Evolutionary conservation across 2,113 vertebrate species (phyloP), one percentile per base, ranked within the genome.

Genomic region (Syngnathoides biaculeatus): DNA sequence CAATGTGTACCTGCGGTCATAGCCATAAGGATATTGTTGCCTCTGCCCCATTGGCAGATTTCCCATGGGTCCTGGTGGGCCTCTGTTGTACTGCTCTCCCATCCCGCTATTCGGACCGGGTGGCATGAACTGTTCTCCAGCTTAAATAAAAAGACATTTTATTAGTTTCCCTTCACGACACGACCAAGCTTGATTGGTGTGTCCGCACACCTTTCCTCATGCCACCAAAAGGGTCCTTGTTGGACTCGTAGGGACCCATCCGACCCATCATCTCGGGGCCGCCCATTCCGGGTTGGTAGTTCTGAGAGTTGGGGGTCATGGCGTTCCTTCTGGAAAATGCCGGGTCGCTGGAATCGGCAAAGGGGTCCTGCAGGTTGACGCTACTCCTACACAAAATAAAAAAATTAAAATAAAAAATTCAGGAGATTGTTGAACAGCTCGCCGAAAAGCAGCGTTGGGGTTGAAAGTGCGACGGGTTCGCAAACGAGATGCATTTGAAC

Each of bases 351-450:
- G 95, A 93, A 14, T 99, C 97, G 53, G 95, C 92, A 86, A 98
- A 99, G 43, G 97, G 94, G 87, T 99, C 97, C 86, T 98, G 97
- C 73, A 99, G 92, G 75, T 93, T 97, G 3, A 98, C 95, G 74
- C 94, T 99, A 90, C 92, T 98, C 92, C 96, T 98, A 76, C n/a
- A n/a, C n/a, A 1, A 5, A 20, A 30, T 39, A 13, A 50, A 4
- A 20, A 22, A 40, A 11, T n/a, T n/a, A n/a, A n/a, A 12, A 5
- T 9, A 12, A n/a, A 1, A n/a, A n/a, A n/a, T n/a, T n/a, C n/a
- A n/a, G n/a, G n/a, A n/a, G n/a, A n/a, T n/a, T n/a, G n/a, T n/a
- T n/a, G 30, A 35, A 35, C 30, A 5, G 30, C 30, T 35, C 30
- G 30, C 30, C 6, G 30, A 5, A 35, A n/a, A n/a, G n/a, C 30